Percentiles rank a stretch among this genome's conserved stretches.
Conservation (phyloP, 2,113 vertebrate genomes). For the Chaetura pelagica region DNA sequence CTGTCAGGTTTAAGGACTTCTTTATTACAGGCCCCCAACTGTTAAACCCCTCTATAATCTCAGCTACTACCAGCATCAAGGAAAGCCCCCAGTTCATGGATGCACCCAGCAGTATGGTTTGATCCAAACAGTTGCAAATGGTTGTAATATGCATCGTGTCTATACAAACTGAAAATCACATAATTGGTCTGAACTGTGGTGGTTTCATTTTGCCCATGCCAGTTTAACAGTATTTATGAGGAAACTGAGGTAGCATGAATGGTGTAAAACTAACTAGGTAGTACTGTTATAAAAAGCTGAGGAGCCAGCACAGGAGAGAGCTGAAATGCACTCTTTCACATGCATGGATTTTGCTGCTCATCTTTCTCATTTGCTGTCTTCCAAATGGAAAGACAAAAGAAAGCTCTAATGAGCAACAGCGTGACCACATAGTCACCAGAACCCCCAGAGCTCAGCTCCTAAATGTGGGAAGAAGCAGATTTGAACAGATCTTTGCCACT, state of each 20-base stretch:
- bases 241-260: neutral
- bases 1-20: neutral
- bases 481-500: neutral
- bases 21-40: neutral
- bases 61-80: neutral
- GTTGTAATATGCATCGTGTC: neutral
- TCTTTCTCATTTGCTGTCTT: neutral
- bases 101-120: neutral
- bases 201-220: neutral
- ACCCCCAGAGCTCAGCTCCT: neutral
- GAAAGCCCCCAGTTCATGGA: neutral
- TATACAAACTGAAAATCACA: neutral
- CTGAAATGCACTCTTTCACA: neutral
- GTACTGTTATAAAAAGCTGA: neutral
- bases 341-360: neutral
- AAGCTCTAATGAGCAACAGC: rapidly evolving
- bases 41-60: neutral
- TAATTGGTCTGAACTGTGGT: neutral
- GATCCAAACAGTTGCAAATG: neutral
- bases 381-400: neutral
- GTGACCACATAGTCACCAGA: neutral
- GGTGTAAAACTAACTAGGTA: neutral
- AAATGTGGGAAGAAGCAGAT: neutral
- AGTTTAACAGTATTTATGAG: neutral
- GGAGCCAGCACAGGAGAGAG: neutral